Evolutionary conservation across 2,888 invertebrate species (phyloP), one percentile per base, ranked within the genome.

Genomic region (Pachymerium ferrugineum): DNA sequence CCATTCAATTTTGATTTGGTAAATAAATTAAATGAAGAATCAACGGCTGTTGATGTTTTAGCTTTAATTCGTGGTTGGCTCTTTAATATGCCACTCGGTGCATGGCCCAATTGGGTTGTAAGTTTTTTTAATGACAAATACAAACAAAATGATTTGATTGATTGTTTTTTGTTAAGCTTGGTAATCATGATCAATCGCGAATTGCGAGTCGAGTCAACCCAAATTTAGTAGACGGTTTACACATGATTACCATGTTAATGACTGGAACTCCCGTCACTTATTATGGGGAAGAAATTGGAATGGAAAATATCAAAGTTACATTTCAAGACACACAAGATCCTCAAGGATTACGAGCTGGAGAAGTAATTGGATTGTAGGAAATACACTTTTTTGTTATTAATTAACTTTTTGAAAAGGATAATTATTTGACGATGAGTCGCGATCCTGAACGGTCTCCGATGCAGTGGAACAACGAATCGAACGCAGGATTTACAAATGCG

Each of bases 1-100:
- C 89, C 92, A 0, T 91, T 92, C 80, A 93, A 93, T 81, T 92
- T 92, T 80, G 85, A 87, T 38, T 84, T 93, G 19, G 88, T 92
- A 72, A 86, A 88, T 76, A 83, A 19, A 10, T 22, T 67, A 19
- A 30, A 16, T 14, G 30, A 70, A 3, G 14, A 29, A 12, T 70
- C 70, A n/a, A 70, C 28, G 5, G 70, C 30, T 3, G 29, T 10
- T 3, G 31, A 30, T 70, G 31, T 70, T 2, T 14, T 29, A 3
- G 31, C 25, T 2, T 12, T 28, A 4, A 29, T 70, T 4, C 25
- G 16, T 6, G 31, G 19, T 4, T 70, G 70, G 70, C 29, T 70
- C 25, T 25, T 29, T 30, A 31, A 16, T 8, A 6, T 70, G 70
- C 5, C 30, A 3, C n/a, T 29, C n/a, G 19, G 19, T 14, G 25